Evolutionary conservation across 2,113 vertebrate species (phyloP), one percentile per base, ranked within the genome.

Genomic region (Odontophorus gujanensis): DNA sequence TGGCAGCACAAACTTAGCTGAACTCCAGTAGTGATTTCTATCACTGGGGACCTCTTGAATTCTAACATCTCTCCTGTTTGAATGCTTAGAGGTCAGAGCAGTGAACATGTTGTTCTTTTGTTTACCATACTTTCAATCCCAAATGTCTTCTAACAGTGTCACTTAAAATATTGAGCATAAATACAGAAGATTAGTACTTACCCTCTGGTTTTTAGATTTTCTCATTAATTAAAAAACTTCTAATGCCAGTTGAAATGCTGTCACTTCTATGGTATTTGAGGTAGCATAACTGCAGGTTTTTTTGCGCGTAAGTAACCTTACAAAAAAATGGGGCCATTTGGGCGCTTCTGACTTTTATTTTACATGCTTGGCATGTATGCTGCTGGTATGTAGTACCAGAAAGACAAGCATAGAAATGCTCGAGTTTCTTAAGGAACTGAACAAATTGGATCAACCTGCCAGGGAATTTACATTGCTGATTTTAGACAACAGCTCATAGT

Each of bases 61-160:
- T 47, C 89, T 73, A 38, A 28, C 4, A 32, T 30, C 10, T 4
- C 9, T 57, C 20, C 40, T 62, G 0, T 42, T 81, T 14, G 10
- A 43, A 38, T 5, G 13, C n/a, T 51, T 47, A 68, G 25, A 82
- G 21, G n/a, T 81, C 28, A 51, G 59, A 77, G 42, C 4, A 13
- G 18, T 1, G 0, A 81, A 68, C 2, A 3, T 0, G 1, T 57
- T 0, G 2, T 24, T 85, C 43, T 82, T 61, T 28, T 67, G 18
- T 82, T 82, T 86, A 48, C 38, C 5, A 1, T 61, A 10, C 13
- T 74, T 21, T 63, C 71, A 81, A 7, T 63, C 10, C 42, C 14
- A 51, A 63, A 19, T 78, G 36, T 25, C 26, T 17, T 19, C n/a
- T 73, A 32, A 30, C 28, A 55, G 69, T 22, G 43, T 84, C 19